phyloP scores from a whole-genome alignment of 2,888 invertebrate genomes.

The Gasteruption jaculator region DNA sequence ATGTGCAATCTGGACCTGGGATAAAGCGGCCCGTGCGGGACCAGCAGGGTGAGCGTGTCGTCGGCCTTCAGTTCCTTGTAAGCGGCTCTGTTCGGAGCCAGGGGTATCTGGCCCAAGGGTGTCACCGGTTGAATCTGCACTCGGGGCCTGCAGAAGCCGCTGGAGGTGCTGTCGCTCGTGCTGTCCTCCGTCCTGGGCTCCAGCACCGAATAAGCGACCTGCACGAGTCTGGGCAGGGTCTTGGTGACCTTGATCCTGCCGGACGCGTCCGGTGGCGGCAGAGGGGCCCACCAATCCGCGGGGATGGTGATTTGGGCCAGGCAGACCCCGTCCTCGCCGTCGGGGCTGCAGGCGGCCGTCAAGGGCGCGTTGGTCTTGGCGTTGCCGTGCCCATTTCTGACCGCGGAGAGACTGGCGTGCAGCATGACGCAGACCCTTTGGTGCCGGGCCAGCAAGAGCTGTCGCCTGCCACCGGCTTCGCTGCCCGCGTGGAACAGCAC shows the following conservation, averaged over 20 bases:
- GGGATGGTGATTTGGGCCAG: slow-evolving; percentile 82
- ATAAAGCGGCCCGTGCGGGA: slow-evolving; percentile 85
- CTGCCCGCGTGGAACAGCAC: slow-evolving; percentile 90
- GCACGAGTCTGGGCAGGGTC: slow-evolving; percentile 71
- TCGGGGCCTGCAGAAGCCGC: slow-evolving; percentile 64
- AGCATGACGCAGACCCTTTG: slow-evolving; percentile 78
- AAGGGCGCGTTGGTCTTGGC: slow-evolving; percentile 52
- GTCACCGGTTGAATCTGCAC: slow-evolving; percentile 63
- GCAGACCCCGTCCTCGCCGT: slow-evolving; percentile 89
- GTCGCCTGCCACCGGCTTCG: slow-evolving; percentile 74
- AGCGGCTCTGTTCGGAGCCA: slow-evolving; percentile 73
- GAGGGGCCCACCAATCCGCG: slow-evolving; percentile 85
- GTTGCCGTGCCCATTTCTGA: slow-evolving; percentile 45
- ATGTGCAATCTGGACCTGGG: slow-evolving; percentile 87
- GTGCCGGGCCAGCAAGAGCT: slow-evolving; percentile 59
- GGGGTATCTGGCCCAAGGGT: slow-evolving; percentile 60
- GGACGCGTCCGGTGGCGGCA: slow-evolving; percentile 59
- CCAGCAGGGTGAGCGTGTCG: slow-evolving; percentile 77
- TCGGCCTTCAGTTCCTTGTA: slow-evolving; percentile 82
- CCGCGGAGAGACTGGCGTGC: slow-evolving; percentile 64
- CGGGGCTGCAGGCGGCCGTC: slow-evolving; percentile 89
- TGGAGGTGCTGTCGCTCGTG: slow-evolving; percentile 22
- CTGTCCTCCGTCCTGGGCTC: slow-evolving; percentile 67
- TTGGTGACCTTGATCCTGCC: slow-evolving; percentile 51
- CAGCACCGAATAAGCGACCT: slow-evolving; percentile 83